Conservation (phyloP, 2,888 invertebrate species). For the Netelia virgata region DNA sequence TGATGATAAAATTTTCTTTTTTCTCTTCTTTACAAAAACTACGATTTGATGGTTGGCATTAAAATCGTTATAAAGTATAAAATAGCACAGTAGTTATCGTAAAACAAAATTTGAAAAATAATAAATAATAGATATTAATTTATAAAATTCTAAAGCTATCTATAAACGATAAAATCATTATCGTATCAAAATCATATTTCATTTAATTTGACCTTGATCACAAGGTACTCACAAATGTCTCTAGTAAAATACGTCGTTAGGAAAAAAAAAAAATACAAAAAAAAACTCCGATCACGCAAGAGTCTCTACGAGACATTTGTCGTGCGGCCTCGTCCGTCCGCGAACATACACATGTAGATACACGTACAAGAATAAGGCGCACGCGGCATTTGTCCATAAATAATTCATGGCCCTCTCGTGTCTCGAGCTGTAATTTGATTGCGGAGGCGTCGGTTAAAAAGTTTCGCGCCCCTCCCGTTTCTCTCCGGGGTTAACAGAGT, state of each 20-base stretch:
- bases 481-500: slow-evolving; percentile 61
- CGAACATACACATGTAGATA: background rate
- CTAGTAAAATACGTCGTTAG: background rate
- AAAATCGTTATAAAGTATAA: too few species aligned
- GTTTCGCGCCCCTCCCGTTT: slow-evolving; percentile 79
- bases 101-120: too few species aligned
- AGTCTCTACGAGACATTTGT: slow-evolving; percentile 39
- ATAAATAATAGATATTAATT: too few species aligned
- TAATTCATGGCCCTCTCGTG: slow-evolving; percentile 81
- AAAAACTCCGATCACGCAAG: slow-evolving; percentile 1
- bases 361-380: slow-evolving; percentile 71
- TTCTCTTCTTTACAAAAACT: too few species aligned
- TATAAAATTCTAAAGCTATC: too few species aligned
- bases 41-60: too few species aligned
- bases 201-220: too few species aligned
- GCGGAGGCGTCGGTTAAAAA: slow-evolving; percentile 83
- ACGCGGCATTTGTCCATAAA: slow-evolving; percentile 81
- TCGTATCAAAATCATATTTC: too few species aligned
- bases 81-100: too few species aligned
- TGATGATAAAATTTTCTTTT: too few species aligned
- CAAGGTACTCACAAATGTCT: slow-evolving; percentile 19
- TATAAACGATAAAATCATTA: too few species aligned
- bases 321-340: slow-evolving; percentile 20
- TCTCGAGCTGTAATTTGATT: slow-evolving; percentile 83
- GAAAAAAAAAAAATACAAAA: slow-evolving; percentile 32